Evolutionary conservation across 2,113 vertebrate species (phyloP).

Genomic region (Deroptyus accipitrinus): DNA sequence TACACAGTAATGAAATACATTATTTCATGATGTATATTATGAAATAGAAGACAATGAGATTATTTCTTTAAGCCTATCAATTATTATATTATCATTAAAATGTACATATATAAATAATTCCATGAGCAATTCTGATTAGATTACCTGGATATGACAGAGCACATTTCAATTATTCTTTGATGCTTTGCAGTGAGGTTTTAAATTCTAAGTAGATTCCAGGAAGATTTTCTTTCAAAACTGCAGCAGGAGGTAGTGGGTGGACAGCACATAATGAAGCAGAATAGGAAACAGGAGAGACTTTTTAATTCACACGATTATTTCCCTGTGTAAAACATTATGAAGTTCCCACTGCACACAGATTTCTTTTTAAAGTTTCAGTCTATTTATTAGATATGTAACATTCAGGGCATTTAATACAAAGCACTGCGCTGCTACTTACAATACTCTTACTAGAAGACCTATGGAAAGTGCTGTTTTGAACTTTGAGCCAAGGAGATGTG

Average conservation of each 20-base stretch:
- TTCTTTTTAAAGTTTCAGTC: not conserved
- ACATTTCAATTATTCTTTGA: slow-evolving; percentile 9
- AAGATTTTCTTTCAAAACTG: not conserved
- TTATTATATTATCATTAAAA: slow-evolving; percentile 40
- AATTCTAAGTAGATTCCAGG: slow-evolving; percentile 42
- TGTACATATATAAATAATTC: slow-evolving; percentile 19
- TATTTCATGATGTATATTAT: slow-evolving; percentile 8
- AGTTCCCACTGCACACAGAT: not conserved
- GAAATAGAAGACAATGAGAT: slow-evolving; percentile 43
- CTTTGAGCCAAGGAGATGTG: not conserved
- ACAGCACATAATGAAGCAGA: slow-evolving; percentile 18
- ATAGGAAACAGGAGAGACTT: slow-evolving; percentile 25
- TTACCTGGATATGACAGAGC: slow-evolving; percentile 23
- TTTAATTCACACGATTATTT: slow-evolving; percentile 24
- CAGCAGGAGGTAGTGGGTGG: not conserved
- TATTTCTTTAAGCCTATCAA: slow-evolving; percentile 44
- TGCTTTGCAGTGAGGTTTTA: slow-evolving; percentile 4
- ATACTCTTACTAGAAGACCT: not conserved
- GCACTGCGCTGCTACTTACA: not conserved
- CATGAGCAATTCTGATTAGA: slow-evolving; percentile 11
- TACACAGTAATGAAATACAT: not conserved
- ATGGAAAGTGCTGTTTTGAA: not conserved
- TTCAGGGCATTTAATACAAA: slow-evolving; percentile 1
- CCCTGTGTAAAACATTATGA: not conserved
- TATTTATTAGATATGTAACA: not conserved